Base-by-base conservation (phyloP, 2,113 vertebrate species). In the Brachirus orientalis region DNA sequence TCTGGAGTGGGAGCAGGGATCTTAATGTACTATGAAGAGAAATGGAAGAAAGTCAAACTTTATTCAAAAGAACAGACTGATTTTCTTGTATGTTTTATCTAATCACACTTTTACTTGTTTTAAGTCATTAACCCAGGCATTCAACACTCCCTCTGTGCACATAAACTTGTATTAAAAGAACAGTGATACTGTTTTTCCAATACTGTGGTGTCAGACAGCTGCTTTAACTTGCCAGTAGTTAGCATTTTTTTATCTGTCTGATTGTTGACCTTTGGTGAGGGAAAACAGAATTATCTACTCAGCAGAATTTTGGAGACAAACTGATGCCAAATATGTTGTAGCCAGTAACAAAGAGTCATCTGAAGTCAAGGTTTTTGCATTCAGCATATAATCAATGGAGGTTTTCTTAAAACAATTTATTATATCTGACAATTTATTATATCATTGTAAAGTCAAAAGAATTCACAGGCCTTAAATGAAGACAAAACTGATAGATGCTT, bases 11-110 rank as follows among this genome's bases (percentile, higher is more conserved):
- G 85, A 53, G 86, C 89, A 18, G 94, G 94, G 72, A 96, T 90
- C 89, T 92, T 94, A 76, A 96, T 84, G 75, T 94, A 95, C 95
- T 96, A 69, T 3, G 33, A 43, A 17, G 45, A 60, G 72, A 55
- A 51, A 40, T 4, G 71, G 13, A 19, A 53, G 7, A 61, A n/a
- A 44, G 48, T 48, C 48, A 56, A 19, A 52, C 36, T 50, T 53
- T 4, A 44, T 10, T 56, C 0, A 13, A 58, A 60, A 53, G 14
- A 64, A 45, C 28, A 68, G n/a, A 47, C 51, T 51, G 40, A 8
- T 35, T 7, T 47, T 3, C 38, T 8, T 19, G 14, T 40, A 35
- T 40, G 35, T 38, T 50, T 40, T 40, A 40, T 40, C 41, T 6
- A 44, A 28, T 28, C 41, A 44, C 12, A 44, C 33, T 38, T 45